Evolutionary conservation across 1,140 invertebrate genomes (phyloP).

Genomic region (Grapholita molesta): DNA sequence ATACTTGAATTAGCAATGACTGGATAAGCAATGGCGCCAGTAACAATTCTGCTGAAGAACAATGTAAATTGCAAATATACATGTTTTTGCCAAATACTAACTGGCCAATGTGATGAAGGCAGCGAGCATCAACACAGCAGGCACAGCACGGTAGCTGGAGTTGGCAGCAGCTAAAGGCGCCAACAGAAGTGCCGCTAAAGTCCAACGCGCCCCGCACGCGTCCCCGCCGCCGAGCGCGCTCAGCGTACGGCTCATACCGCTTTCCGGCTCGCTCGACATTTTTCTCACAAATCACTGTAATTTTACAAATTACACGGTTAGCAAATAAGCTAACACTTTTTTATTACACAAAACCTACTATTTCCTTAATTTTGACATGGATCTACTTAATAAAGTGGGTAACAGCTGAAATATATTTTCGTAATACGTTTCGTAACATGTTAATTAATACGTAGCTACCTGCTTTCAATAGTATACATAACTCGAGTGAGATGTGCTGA

Average conservation of each 20-base stretch:
- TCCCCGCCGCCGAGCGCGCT: slow-evolving; percentile 52
- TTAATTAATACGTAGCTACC: neutral
- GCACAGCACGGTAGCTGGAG: slow-evolving; percentile 64
- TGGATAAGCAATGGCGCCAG: neutral
- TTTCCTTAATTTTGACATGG: too few species aligned
- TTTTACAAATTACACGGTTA: slow-evolving; percentile 2
- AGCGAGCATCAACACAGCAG: slow-evolving; percentile 51
- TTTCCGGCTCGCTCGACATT: slow-evolving; percentile 38
- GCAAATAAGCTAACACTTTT: neutral
- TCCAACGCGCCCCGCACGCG: slow-evolving; percentile 65
- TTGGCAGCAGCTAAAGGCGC: slow-evolving; percentile 64
- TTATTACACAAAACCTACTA: neutral
- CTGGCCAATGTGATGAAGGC: slow-evolving; percentile 52
- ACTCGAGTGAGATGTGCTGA: too few species aligned
- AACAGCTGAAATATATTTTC: too few species aligned
- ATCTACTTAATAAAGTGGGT: neutral
- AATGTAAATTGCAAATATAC: neutral
- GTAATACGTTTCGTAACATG: neutral
- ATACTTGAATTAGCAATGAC: too few species aligned
- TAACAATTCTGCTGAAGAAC: neutral
- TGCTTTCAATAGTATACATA: too few species aligned
- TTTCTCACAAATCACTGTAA: slow-evolving; percentile 21
- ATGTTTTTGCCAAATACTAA: slow-evolving; percentile 30
- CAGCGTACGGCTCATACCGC: slow-evolving; percentile 41
- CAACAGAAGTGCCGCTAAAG: slow-evolving; percentile 56